Conservation (phyloP, 1,140 invertebrate species). For the Spodoptera litura region DNA sequence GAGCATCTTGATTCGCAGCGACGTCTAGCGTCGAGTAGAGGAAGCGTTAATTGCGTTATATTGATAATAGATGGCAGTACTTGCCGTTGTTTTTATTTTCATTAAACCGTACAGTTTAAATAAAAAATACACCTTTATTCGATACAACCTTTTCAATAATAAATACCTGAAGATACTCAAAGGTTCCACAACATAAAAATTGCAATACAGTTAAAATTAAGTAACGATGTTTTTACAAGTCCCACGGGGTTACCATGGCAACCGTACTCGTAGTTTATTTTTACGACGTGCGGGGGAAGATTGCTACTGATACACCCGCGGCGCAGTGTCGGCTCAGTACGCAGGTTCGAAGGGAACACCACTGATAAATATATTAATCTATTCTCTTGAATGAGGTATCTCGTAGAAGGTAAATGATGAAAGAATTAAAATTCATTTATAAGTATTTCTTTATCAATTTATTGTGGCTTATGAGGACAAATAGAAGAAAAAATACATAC, state of each 20-base stretch:
- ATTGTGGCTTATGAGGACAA: too few relatives aligned
- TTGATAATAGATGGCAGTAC: conserved; percentile 18
- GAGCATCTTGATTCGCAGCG: conserved; percentile 35
- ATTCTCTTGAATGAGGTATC: too few relatives aligned
- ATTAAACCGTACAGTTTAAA: too few relatives aligned
- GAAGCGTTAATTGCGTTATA: neutral
- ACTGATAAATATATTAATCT: too few relatives aligned
- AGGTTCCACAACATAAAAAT: conserved; percentile 7
- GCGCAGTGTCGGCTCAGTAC: neutral
- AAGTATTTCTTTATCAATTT: too few relatives aligned
- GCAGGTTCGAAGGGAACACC: neutral
- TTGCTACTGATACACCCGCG: conserved; percentile 18
- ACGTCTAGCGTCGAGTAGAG: conserved; percentile 27
- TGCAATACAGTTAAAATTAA: conserved; percentile 24
- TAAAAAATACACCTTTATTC: too few relatives aligned
- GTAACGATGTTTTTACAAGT: conserved; percentile 31
- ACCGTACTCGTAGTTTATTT: conserved; percentile 44
- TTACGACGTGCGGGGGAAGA: conserved; percentile 41
- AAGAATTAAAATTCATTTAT: too few relatives aligned
- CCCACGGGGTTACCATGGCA: conserved; percentile 30
- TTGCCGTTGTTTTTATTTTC: neutral
- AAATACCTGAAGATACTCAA: neutral
- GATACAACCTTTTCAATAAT: neutral
- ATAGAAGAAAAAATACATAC: too few relatives aligned
- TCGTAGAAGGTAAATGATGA: too few relatives aligned